Evolutionary conservation across 2,888 invertebrate species (phyloP).

Genomic region (Dicycla oo): DNA sequence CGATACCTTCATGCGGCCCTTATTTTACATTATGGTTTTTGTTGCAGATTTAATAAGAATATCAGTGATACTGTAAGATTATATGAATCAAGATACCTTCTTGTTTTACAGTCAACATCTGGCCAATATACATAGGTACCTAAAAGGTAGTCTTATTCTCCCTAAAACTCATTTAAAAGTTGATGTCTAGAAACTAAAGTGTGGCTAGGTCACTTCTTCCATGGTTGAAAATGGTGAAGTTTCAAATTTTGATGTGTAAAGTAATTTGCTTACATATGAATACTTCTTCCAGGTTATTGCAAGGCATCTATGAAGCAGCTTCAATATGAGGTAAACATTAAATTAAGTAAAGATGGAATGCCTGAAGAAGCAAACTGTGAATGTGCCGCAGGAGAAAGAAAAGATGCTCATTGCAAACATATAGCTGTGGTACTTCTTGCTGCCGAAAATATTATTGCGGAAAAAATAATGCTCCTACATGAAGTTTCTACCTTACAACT

Average conservation of each 20-base stretch:
- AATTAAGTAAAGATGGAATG: background rate
- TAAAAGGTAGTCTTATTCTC: no score
- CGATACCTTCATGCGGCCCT: no score
- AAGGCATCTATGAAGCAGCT: background rate
- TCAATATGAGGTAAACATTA: background rate
- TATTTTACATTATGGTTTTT: no score
- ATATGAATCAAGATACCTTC: no score
- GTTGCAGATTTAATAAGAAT: no score
- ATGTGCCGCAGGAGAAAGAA: slow-evolving; percentile 8
- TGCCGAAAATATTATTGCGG: background rate
- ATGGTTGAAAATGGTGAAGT: no score
- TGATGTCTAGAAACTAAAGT: no score
- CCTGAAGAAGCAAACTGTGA: slow-evolving; percentile 9
- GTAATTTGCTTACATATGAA: background rate
- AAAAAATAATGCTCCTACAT: background rate
- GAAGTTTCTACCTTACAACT: background rate
- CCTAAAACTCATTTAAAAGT: no score
- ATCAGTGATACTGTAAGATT: no score
- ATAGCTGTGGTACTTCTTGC: slow-evolving; percentile 1
- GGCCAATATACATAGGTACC: no score
- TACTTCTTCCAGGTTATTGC: slow-evolving; percentile 1
- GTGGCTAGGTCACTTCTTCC: no score
- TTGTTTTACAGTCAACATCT: no score
- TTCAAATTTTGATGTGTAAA: background rate
- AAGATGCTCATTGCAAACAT: background rate